Percentiles rank a stretch among this genome's conserved stretches.
phyloP scores from a whole-genome alignment of 2,797 vertebrate genomes.

The Enteromius thamalakanensis region DNA sequence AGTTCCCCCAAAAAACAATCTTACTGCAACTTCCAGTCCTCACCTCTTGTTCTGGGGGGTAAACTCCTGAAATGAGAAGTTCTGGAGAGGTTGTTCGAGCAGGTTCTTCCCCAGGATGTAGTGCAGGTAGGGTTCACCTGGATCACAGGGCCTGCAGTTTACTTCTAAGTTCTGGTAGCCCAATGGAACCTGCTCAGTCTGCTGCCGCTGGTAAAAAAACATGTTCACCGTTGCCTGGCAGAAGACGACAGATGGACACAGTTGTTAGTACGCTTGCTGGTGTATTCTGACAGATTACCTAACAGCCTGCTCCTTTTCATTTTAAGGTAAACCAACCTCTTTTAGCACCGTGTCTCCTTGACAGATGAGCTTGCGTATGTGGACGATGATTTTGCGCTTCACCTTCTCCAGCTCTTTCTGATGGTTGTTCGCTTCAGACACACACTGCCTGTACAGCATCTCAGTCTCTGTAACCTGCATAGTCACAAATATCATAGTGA shows the following conservation, averaged over 20 bases:
- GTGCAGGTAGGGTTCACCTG: constrained; percentile 84
- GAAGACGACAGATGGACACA: background rate
- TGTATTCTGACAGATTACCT: background rate
- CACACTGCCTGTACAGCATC: constrained; percentile 76
- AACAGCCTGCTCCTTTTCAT: background rate
- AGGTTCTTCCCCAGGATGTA: constrained; percentile 77
- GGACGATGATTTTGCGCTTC: constrained; percentile 85
- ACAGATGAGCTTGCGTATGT: constrained; percentile 88
- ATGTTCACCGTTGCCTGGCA: constrained; percentile 88
- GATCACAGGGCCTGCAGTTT: constrained; percentile 82
- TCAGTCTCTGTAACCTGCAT: constrained; percentile 82
- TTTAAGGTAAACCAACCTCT: constrained; percentile 75
- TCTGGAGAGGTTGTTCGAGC: constrained; percentile 65
- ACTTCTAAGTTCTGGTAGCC: constrained; percentile 81
- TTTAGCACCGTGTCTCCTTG: constrained; percentile 90
- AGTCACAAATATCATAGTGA: background rate
- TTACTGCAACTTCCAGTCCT: constrained; percentile 1
- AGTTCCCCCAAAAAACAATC: too few relatives aligned
- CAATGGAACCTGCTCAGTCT: constrained; percentile 80
- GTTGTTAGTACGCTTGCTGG: background rate
- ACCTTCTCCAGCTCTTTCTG: constrained; percentile 83
- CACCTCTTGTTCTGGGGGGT: constrained; percentile 70
- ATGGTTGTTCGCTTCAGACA: constrained; percentile 79
- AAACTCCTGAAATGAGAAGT: constrained; percentile 84
- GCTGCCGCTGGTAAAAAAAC: constrained; percentile 82